A percentile compares a stretch with the other conserved stretches of the same genome.
Evolutionary conservation across 2,797 vertebrate species (phyloP).

Genomic region (Cuculus canorus): DNA sequence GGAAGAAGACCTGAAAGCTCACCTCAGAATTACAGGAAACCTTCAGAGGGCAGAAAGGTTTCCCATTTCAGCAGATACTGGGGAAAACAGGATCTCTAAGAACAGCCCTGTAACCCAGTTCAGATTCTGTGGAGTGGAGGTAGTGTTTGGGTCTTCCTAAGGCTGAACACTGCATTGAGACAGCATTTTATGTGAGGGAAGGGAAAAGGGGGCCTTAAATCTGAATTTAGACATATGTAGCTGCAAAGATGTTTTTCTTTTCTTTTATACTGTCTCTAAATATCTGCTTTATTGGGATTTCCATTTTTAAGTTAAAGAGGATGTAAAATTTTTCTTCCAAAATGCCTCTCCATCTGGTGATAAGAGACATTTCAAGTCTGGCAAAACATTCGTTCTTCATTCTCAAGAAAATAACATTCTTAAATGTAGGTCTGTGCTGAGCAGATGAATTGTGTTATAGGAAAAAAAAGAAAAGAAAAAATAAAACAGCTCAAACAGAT

Average conservation of each 20-base stretch:
- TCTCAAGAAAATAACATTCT: not conserved
- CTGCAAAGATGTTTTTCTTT: not conserved
- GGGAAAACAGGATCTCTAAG: not conserved
- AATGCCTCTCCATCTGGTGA: not conserved
- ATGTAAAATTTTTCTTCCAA: not conserved
- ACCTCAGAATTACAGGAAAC: not conserved
- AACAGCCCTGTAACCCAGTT: accelerated
- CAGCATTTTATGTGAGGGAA: not conserved
- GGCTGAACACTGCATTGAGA: not conserved
- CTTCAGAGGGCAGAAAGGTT: not conserved
- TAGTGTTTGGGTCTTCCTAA: not conserved
- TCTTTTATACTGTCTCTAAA: not conserved
- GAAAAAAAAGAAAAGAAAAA: not conserved
- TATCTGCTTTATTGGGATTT: not conserved
- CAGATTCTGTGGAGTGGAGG: not conserved
- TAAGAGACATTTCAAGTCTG: not conserved
- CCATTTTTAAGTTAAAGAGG: not conserved
- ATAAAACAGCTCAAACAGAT: not conserved
- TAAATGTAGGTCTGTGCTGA: not conserved
- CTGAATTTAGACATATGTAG: not conserved
- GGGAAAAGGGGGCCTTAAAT: not conserved
- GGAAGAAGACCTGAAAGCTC: not conserved
- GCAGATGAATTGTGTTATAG: not conserved
- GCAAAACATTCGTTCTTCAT: not conserved
- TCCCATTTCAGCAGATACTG: not conserved